These are phyloP conservation scores for Microplitis deprimator DNA, from an alignment of 2,888 invertebrate species.

Conservation along the genomic window DNA sequence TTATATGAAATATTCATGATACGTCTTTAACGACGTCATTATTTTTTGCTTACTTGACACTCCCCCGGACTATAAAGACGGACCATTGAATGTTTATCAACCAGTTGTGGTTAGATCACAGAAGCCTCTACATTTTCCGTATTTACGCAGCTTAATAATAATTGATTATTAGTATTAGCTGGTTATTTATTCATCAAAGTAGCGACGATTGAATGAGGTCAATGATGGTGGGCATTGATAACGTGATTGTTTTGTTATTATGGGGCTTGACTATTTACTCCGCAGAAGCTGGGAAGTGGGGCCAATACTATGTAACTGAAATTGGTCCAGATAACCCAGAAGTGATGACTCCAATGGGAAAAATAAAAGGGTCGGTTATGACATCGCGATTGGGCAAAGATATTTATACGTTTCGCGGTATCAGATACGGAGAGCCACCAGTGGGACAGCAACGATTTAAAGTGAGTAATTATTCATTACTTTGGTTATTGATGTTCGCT, in stretches of 20 bases:
- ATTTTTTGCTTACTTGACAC: too few relatives aligned
- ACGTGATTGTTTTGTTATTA: neutral
- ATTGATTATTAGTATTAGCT: too few relatives aligned
- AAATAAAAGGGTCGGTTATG: slow-evolving; percentile 56
- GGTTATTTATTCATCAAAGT: too few relatives aligned
- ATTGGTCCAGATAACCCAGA: neutral
- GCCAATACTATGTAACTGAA: too few relatives aligned
- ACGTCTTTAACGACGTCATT: too few relatives aligned
- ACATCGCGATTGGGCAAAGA: slow-evolving; percentile 53
- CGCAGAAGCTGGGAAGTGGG: neutral
- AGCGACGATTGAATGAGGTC: too few relatives aligned
- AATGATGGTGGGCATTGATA: too few relatives aligned
- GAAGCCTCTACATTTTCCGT: neutral
- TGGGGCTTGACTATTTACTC: neutral
- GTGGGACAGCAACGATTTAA: slow-evolving; percentile 55
- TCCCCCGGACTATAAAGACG: neutral
- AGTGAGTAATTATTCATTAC: slow-evolving; percentile 47
- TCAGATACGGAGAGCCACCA: slow-evolving; percentile 60
- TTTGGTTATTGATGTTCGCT: too few relatives aligned
- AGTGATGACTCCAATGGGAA: slow-evolving; percentile 47
- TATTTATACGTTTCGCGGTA: slow-evolving; percentile 58
- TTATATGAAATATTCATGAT: too few relatives aligned
- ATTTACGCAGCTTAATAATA: neutral
- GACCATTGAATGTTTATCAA: neutral
- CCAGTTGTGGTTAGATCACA: neutral